phyloP scores from a whole-genome alignment of 2,113 vertebrate genomes.

The Zapornia atra region DNA sequence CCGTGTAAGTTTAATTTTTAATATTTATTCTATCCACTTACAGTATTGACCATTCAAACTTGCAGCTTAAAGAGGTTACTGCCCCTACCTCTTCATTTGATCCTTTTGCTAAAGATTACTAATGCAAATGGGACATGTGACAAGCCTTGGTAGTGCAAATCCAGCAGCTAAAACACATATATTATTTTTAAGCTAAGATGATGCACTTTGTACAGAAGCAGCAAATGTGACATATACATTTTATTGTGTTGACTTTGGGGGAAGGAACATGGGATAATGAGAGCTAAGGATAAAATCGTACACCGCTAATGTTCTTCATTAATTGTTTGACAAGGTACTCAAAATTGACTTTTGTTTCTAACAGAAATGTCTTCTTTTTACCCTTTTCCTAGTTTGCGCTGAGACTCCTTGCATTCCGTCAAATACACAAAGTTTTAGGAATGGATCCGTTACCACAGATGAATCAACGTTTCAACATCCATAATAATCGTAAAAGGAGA shows the following conservation, averaged over 20 bases:
- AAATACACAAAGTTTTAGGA: constrained; percentile 95
- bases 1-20: background rate
- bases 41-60: background rate
- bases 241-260: background rate
- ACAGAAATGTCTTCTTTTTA: background rate
- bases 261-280: background rate
- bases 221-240: rapidly evolving
- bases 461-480: constrained; percentile 92
- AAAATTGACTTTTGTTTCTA: background rate
- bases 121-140: rapidly evolving
- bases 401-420: constrained; percentile 96
- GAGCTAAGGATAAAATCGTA: background rate
- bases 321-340: background rate
- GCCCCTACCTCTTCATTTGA: background rate
- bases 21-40: background rate
- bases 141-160: background rate
- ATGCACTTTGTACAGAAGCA: background rate
- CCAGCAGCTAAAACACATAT: background rate
- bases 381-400: constrained; percentile 85
- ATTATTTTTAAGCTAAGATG: background rate
- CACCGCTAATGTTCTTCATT: background rate
- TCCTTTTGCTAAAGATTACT: background rate
- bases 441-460: constrained; percentile 97
- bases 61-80: background rate
- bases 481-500: constrained; percentile 94